phyloP scores from a whole-genome alignment of 30 jellyfish, hydroid and myxozoan species.

The Hydractinia echinata region DNA sequence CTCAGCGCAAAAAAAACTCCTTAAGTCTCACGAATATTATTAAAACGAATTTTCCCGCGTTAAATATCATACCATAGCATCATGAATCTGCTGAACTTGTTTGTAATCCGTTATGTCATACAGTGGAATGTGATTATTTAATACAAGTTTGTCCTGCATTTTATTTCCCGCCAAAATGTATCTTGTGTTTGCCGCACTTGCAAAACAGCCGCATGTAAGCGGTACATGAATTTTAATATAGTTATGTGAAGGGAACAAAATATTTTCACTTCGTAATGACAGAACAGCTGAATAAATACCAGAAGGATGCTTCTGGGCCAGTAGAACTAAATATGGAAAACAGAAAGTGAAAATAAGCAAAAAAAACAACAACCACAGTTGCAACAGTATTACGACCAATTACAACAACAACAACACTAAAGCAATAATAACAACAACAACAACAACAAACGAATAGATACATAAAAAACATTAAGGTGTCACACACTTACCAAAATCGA shows the following conservation, averaged over 20 bases:
- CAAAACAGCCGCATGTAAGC: slow-evolving; percentile 5
- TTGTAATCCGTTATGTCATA: neutral
- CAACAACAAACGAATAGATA: too few relatives aligned
- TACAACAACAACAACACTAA: too few relatives aligned
- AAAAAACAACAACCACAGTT: neutral
- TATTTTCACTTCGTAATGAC: neutral
- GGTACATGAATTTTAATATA: neutral
- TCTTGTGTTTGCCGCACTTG: neutral
- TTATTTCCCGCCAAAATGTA: slow-evolving; percentile 12
- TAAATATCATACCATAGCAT: neutral
- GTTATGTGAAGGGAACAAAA: slow-evolving; percentile 11
- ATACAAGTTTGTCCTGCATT: neutral
- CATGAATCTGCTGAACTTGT: slow-evolving; percentile 1
- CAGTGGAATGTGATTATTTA: slow-evolving; percentile 5
- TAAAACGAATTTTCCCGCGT: too few relatives aligned
- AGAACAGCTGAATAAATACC: neutral
- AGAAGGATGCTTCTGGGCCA: slow-evolving; percentile 1
- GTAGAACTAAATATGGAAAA: neutral
- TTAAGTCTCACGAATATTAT: too few relatives aligned
- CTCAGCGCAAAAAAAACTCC: too few relatives aligned
- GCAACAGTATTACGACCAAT: too few relatives aligned
- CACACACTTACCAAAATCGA: slow-evolving; percentile 3
- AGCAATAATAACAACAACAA: too few relatives aligned
- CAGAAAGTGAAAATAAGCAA: too few relatives aligned
- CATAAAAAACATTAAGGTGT: neutral